Base-by-base conservation (phyloP, 2,888 invertebrate species). In the Julus scanicus region DNA sequence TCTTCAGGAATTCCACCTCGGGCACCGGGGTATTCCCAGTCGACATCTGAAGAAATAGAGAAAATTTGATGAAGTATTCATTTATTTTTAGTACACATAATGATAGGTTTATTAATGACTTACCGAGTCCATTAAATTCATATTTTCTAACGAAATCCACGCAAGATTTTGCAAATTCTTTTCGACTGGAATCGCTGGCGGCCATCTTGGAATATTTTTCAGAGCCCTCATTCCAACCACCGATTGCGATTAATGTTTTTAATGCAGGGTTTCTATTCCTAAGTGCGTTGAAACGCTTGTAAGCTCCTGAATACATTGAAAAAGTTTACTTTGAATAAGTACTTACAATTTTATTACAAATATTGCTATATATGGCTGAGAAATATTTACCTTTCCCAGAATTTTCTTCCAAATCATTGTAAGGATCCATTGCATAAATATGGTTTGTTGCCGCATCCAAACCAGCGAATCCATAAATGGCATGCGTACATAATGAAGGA, bases 381-480 rank as follows among this genome's bases (percentile, higher is more conserved):
- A 37, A 80, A 71, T 80, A 15, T 20, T 71, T 88, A 94, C 94
- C 92, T 91, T 92, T 92, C n/a, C 94, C 95, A 91, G 93, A 93
- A 90, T 94, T 93, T 86, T 95, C 94, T 37, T 94, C 93, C 2
- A 95, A 91, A 90, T 96, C 96, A 87, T 94, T 92, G 89, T 91
- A 92, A 11, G 91, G 90, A 89, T 92, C 92, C 44, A 92, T 88
- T 29, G 91, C 90, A 13, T 89, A 86, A 37, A 92, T 91, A 89
- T 89, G 92, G 0, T 94, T 94, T 17, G 87, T 87, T 84, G 93
- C 92, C 0, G 91, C 88, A 83, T 93, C 92, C 13, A 96, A 92
- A 0, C 96, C 96, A 48, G 94, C 94, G 91, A 97, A 97, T 0
- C 95, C 92, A 91, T 96, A 97, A 15, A 96, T 94, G 84, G 95